These are phyloP conservation scores for Cygnus buccinator DNA, from an alignment of 2,113 vertebrate species.

Conservation along the genomic window DNA sequence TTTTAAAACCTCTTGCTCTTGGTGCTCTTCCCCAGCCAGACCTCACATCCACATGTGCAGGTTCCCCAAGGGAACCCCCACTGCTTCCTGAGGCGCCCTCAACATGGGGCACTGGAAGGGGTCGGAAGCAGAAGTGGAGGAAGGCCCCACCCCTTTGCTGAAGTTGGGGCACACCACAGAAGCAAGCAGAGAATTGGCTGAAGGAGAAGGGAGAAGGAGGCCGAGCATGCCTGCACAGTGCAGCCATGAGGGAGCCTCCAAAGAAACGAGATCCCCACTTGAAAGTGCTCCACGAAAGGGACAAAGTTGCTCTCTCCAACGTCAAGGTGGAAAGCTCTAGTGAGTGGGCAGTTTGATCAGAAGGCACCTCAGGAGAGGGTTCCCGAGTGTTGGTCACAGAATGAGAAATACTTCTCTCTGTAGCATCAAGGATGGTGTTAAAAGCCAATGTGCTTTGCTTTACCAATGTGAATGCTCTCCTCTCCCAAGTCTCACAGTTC, in stretches of 20 bases:
- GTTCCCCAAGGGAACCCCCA: not conserved
- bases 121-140: not conserved
- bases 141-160: not conserved
- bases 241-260: not conserved
- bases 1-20: not conserved
- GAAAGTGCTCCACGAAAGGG: not conserved
- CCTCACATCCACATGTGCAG: not conserved
- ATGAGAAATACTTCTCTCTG: not conserved
- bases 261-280: not conserved
- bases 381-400: not conserved
- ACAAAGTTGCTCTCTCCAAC: not conserved
- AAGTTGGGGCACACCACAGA: not conserved
- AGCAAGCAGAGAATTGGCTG: not conserved
- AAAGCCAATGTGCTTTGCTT: not conserved
- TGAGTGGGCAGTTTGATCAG: not conserved
- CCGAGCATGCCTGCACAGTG: not conserved
- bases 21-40: not conserved
- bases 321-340: not conserved
- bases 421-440: not conserved
- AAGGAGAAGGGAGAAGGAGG: not conserved
- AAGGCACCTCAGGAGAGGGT: not conserved
- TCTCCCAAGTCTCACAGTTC: not conserved
- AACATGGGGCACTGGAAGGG: rapidly evolving
- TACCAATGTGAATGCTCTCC: not conserved
- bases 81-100: not conserved